Evolutionary conservation across 2,888 invertebrate species (phyloP), one percentile per base, ranked within the genome.

Genomic region (Cosmopolites sordidus): DNA sequence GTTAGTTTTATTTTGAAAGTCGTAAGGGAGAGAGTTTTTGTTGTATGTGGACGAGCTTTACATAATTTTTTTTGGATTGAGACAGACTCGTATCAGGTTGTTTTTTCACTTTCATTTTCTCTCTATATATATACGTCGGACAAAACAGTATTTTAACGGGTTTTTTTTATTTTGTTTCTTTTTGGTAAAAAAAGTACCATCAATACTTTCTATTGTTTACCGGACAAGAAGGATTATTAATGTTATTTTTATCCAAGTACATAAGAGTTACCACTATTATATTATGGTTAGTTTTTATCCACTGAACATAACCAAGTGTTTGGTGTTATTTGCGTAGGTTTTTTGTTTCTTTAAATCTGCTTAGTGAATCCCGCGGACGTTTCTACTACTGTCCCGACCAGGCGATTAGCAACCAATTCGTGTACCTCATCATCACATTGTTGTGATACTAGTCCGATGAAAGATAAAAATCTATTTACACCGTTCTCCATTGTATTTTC

Each of bases 381-480:
- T n/a, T n/a, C n/a, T n/a, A n/a, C n/a, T n/a, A n/a, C n/a, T n/a
- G n/a, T n/a, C n/a, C n/a, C n/a, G n/a, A n/a, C n/a, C n/a, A n/a
- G n/a, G n/a, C 8, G 22, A 5, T 12, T n/a, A n/a, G 5, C n/a
- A 33, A 33, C 33, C 3, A n/a, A 5, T 12, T 33, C 46, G 18
- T 52, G 64, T 66, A 66, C 66, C 65, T 66, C 66, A 63, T 17
- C 60, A 59, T 62, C 63, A 64, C 63, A 51, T 51, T 43, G 33
- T 54, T 62, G 65, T 66, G 65, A 60, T 62, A 59, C 56, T 69
- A 69, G 69, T 69, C 69, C 62, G 63, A 33, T 12, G 12, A 33
- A 6, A 9, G 12, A 33, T 11, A 63, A 61, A 60, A 55, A 50
- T 54, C 52, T 60, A 61, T 62, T 61, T 60, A 60, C 57, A 59